Conservation (phyloP, 30 jellyfish, hydroid and myxozoan genomes). For the Turritopsis dohrnii region DNA sequence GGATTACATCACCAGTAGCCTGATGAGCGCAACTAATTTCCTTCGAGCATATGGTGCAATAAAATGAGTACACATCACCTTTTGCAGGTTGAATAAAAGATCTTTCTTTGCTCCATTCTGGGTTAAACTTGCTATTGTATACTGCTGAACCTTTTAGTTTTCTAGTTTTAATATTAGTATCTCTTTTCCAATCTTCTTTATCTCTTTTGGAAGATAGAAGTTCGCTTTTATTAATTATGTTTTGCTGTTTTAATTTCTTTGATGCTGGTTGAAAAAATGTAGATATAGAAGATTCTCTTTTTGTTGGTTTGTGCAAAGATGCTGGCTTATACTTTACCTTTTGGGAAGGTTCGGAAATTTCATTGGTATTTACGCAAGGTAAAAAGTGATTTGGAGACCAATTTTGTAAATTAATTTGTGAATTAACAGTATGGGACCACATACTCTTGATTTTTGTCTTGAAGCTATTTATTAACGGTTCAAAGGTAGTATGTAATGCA, state of each 20-base stretch:
- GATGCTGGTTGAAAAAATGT: background rate
- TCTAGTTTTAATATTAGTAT: no score
- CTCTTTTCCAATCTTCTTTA: no score
- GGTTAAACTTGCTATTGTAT: background rate
- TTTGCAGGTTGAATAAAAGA: background rate
- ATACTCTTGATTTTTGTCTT: background rate
- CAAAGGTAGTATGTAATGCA: background rate
- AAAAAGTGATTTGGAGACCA: background rate
- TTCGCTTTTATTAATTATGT: no score
- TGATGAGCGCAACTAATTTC: constrained; percentile 1
- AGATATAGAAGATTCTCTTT: background rate
- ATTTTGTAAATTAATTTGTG: background rate
- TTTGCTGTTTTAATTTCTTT: background rate
- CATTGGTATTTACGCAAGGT: no score
- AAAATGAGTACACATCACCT: background rate
- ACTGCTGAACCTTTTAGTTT: background rate
- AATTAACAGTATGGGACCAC: background rate
- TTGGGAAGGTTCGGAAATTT: background rate
- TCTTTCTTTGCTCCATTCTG: background rate
- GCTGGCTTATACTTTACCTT: background rate
- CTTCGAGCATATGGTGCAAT: background rate
- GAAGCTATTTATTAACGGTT: background rate
- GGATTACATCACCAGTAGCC: background rate
- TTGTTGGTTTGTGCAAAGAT: background rate
- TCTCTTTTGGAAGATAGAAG: background rate